phyloP scores from a whole-genome alignment of 1,140 invertebrate genomes.

The Drosophila sp. region DNA sequence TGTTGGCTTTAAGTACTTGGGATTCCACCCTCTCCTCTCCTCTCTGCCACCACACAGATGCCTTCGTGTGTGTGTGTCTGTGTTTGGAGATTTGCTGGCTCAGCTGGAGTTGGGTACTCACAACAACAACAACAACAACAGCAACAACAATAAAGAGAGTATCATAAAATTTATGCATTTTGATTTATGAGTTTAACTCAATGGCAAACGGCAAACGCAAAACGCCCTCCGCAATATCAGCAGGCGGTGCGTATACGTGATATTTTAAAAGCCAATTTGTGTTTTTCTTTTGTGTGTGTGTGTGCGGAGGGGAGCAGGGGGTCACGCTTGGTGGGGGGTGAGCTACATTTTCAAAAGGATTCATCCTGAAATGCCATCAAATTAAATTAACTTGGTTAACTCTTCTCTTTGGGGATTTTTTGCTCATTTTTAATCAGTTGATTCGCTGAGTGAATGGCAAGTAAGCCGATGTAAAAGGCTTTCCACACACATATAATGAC shows the following conservation, averaged over 20 bases:
- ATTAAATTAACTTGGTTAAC: conserved; percentile 11
- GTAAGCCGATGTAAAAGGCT: neutral
- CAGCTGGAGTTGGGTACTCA: conserved; percentile 16
- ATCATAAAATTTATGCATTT: conserved; percentile 60
- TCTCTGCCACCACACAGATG: neutral
- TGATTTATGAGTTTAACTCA: conserved; percentile 54
- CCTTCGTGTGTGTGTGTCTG: neutral
- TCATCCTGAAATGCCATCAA: neutral
- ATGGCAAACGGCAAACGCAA: conserved; percentile 19
- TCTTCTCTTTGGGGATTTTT: neutral
- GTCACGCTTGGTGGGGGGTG: neutral
- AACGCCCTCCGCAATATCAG: conserved; percentile 41
- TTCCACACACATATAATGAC: neutral
- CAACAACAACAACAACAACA: conserved; percentile 3
- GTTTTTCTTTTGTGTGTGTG: conserved; percentile 16
- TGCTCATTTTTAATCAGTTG: conserved; percentile 8
- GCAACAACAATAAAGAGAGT: conserved; percentile 39
- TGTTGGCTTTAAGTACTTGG: conserved; percentile 2
- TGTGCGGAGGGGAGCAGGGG: neutral
- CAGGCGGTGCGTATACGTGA: conserved; percentile 53
- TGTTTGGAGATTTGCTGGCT: conserved; percentile 27
- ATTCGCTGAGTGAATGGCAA: neutral
- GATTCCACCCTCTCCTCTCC: neutral
- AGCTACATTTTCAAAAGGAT: conserved; percentile 19
- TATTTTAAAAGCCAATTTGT: conserved; percentile 39